Conservation (phyloP, 2,113 vertebrate species). For the Hemichromis elongatus region DNA sequence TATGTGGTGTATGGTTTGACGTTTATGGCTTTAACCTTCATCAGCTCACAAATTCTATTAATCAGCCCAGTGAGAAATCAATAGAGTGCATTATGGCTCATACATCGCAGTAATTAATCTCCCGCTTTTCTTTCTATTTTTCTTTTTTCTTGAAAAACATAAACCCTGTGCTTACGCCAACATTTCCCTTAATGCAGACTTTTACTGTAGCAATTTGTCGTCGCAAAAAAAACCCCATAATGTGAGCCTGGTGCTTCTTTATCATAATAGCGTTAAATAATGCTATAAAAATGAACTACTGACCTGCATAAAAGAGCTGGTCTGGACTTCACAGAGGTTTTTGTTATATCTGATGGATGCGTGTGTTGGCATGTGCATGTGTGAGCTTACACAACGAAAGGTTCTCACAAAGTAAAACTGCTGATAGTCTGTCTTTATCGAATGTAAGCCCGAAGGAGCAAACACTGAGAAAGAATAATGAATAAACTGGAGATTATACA, state of each 20-base stretch:
- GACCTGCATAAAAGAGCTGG: constrained; percentile 5
- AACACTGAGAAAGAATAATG: constrained; percentile 20
- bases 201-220: not conserved
- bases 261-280: constrained; percentile 1
- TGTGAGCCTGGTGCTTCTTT: not conserved
- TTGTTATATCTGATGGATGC: not conserved
- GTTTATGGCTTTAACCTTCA: constrained; percentile 41
- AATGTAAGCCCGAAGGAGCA: not conserved
- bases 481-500: constrained; percentile 7
- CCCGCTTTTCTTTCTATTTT: not conserved
- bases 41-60: constrained; percentile 63
- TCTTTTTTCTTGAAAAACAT: constrained; percentile 2
- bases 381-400: not conserved
- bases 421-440: constrained; percentile 19
- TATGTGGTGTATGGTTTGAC: not conserved
- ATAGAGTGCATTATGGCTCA: constrained; percentile 52
- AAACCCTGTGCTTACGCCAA: not conserved
- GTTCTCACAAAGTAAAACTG: not conserved
- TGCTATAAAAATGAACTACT: constrained; percentile 14
- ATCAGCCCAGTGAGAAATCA: constrained; percentile 63
- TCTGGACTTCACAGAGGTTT: constrained; percentile 4
- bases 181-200: not conserved
- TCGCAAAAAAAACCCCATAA: not conserved
- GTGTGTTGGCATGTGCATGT: not conserved
- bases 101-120: constrained; percentile 56